Conservation (phyloP, 2,113 vertebrate genomes). For the Oreocharis arfaki region DNA sequence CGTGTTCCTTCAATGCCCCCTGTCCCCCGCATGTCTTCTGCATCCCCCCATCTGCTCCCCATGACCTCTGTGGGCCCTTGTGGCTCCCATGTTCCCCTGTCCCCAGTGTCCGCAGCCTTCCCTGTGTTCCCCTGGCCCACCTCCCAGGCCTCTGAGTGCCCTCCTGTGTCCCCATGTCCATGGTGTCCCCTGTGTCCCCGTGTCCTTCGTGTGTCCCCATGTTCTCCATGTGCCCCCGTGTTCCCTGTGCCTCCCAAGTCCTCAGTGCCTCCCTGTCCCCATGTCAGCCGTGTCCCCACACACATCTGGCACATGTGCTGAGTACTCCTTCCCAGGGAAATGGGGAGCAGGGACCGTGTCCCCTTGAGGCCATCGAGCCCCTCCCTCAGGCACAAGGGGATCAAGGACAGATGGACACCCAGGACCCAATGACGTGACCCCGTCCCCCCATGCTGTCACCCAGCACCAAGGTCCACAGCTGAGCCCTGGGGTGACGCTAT, state of each 20-base stretch:
- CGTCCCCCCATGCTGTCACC: accelerated
- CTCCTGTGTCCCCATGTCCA: background rate
- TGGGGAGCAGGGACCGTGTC: background rate
- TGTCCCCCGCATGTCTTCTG: too few species aligned
- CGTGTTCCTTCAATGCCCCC: background rate
- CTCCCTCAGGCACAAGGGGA: background rate
- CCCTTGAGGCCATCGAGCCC: background rate
- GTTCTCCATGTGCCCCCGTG: background rate
- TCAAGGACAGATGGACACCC: background rate
- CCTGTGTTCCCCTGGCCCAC: background rate
- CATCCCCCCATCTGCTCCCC: background rate
- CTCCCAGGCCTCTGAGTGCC: background rate
- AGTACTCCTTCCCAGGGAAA: too few species aligned
- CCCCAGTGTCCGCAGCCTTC: background rate
- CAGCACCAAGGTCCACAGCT: background rate
- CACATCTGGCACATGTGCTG: accelerated
- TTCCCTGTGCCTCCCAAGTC: background rate
- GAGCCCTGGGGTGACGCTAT: accelerated
- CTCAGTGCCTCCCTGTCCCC: background rate
- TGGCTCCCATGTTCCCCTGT: background rate
- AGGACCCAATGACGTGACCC: background rate
- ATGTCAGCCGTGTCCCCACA: background rate
- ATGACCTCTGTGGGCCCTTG: too few species aligned
- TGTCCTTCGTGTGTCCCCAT: background rate
- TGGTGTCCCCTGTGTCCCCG: background rate